A percentile compares a stretch with the other conserved stretches of the same genome.
These are phyloP conservation scores for Pluvianellus socialis DNA, from an alignment of 2,113 vertebrate genomes.

Conservation along the genomic window DNA sequence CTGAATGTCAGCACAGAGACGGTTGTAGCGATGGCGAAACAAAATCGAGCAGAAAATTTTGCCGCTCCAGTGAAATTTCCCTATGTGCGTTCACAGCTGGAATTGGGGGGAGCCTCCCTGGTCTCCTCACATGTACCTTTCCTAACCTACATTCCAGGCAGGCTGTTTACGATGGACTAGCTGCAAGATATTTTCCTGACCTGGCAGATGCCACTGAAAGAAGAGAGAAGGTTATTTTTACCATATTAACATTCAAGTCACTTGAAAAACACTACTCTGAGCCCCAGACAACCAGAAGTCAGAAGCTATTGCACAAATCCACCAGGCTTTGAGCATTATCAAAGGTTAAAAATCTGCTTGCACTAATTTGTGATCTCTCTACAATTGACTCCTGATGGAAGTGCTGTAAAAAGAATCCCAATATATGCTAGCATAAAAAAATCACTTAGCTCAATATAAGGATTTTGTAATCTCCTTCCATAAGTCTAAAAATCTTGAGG, in stretches of 20 bases:
- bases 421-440: background rate
- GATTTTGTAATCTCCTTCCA: background rate
- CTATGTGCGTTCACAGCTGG: background rate
- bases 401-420: background rate
- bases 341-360: background rate
- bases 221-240: background rate
- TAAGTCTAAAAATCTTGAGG: background rate
- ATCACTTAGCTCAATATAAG: rapidly evolving
- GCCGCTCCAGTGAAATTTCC: background rate
- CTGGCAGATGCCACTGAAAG: background rate
- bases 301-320: background rate
- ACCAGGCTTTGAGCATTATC: background rate
- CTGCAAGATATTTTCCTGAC: background rate
- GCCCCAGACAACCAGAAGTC: background rate
- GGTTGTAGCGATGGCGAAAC: background rate
- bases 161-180: background rate
- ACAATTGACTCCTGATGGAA: background rate
- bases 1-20: background rate
- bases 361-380: background rate
- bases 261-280: background rate
- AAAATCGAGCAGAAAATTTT: background rate
- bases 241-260: background rate
- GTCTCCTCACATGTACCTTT: background rate
- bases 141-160: background rate
- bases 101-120: background rate